These are phyloP conservation scores for Hydrophis major DNA, from an alignment of 2,797 vertebrate genomes.

Conservation along the genomic window DNA sequence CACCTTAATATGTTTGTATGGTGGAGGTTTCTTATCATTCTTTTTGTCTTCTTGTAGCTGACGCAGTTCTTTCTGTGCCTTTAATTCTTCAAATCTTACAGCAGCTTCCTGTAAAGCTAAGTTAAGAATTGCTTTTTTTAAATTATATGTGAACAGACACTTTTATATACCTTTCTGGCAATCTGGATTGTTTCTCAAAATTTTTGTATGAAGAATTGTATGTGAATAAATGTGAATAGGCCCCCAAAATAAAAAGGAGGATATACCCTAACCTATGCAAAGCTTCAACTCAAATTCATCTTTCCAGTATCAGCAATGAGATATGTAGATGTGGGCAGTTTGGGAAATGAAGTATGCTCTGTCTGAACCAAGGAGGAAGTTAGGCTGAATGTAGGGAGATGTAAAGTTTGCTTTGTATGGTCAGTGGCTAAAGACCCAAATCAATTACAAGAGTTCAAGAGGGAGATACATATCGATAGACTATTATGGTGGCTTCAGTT, in stretches of 20 bases:
- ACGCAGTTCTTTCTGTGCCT: constrained; percentile 91
- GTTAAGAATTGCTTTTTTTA: constrained; percentile 30
- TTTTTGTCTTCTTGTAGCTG: constrained; percentile 94
- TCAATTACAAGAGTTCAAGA: background rate
- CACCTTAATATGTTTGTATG: constrained; percentile 98
- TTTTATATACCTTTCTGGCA: background rate
- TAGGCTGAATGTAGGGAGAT: background rate
- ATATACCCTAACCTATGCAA: background rate
- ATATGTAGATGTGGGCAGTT: background rate
- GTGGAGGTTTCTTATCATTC: constrained; percentile 95
- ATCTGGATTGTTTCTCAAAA: background rate
- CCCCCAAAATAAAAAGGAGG: no score
- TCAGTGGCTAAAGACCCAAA: background rate
- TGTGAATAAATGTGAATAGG: background rate
- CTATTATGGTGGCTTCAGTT: background rate
- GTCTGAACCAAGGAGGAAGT: background rate
- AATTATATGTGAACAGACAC: background rate
- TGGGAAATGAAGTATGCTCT: background rate
- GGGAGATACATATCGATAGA: background rate
- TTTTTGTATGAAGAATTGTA: background rate
- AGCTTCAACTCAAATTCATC: background rate
- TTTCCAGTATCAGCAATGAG: background rate
- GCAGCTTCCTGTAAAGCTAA: constrained; percentile 94
- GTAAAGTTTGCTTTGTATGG: background rate
- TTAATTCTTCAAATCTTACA: constrained; percentile 90